Conservation (phyloP, 1,140 invertebrate species). For the Battus philenor region DNA sequence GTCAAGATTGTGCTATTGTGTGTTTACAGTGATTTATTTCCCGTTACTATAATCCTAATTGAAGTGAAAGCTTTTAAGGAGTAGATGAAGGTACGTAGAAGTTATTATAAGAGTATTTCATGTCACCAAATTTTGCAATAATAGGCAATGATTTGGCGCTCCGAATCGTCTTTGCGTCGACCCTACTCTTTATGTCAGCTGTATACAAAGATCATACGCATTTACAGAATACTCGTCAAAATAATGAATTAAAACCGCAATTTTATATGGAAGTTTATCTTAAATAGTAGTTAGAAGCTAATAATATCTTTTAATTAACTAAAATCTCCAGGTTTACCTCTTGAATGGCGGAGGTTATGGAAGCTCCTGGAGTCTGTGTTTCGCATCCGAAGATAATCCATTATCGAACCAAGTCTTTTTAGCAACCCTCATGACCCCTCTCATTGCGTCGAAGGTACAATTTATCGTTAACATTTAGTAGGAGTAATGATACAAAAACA, state of each 20-base stretch:
- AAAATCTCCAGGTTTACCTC: slow-evolving; percentile 62
- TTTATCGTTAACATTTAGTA: slow-evolving; percentile 26
- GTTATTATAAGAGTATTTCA: slow-evolving; percentile 27
- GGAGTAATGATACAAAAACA: slow-evolving; percentile 45
- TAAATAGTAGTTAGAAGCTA: slow-evolving; percentile 28
- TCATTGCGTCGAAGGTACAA: slow-evolving; percentile 57
- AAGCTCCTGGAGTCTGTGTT: slow-evolving; percentile 60
- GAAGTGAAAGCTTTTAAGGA: slow-evolving; percentile 71
- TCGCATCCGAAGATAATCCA: slow-evolving; percentile 59
- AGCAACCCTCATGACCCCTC: slow-evolving; percentile 65
- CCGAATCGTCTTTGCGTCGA: slow-evolving; percentile 58
- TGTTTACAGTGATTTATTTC: slow-evolving; percentile 74
- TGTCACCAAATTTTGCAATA: slow-evolving; percentile 20
- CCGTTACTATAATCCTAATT: slow-evolving; percentile 69
- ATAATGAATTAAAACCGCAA: slow-evolving; percentile 67
- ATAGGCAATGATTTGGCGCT: slow-evolving; percentile 54
- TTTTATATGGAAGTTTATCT: slow-evolving; percentile 41
- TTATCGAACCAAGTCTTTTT: slow-evolving; percentile 49
- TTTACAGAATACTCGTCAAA: slow-evolving; percentile 45
- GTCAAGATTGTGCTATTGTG: slow-evolving; percentile 75
- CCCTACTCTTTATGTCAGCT: slow-evolving; percentile 71
- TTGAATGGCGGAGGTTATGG: slow-evolving; percentile 69
- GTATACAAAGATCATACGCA: slow-evolving; percentile 73
- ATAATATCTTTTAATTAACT: slow-evolving; percentile 36
- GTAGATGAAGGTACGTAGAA: slow-evolving; percentile 73